Base-by-base conservation (phyloP, 2,888 invertebrate genomes). In the Drosophila nr. perissopoda region DNA sequence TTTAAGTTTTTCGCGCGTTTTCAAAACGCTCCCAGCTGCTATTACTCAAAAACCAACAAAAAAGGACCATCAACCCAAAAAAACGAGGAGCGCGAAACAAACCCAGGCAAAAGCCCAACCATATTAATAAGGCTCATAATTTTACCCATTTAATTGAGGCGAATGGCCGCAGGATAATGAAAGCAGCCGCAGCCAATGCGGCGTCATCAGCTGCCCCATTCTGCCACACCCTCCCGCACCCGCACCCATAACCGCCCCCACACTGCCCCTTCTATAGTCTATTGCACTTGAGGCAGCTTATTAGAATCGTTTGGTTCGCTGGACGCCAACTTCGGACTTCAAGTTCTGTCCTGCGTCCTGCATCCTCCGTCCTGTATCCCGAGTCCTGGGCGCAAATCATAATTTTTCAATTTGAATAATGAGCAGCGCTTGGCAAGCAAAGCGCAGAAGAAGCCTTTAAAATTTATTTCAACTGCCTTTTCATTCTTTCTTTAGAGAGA, bases 351-450 rank as follows among this genome's bases (percentile, higher is more conserved):
- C 18, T 49, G 34, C 52, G 18, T 48, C 21, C 52, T 53, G 4
- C 21, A 16, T 53, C 18, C 27, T 18, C 2, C 49, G 49, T 27
- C 63, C 79, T 68, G 72, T 36, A 18, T 54, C 1, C 25, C 16
- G 75, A 25, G 49, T 49, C 66, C 76, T 66, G 73, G 81, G 86
- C 82, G 78, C 81, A 84, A 87, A 86, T 87, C 84, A 87, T 87
- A 87, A 87, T 87, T 87, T 87, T 87, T 87, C 87, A 87, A 87
- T 87, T 87, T 87, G 86, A 87, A 87, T 87, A 87, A 87, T 87
- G 87, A 87, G 86, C 81, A 61, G 66, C 68, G 71, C 80, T 74
- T 59, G 74, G 68, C 71, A 57, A 51, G 70, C 69, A 67, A 63
- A 76, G 29, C 25, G 51, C 27, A 29, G 29, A n/a, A 38, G 86